Conservation (phyloP, 1,140 invertebrate genomes). For the Nephotettix cincticeps region DNA sequence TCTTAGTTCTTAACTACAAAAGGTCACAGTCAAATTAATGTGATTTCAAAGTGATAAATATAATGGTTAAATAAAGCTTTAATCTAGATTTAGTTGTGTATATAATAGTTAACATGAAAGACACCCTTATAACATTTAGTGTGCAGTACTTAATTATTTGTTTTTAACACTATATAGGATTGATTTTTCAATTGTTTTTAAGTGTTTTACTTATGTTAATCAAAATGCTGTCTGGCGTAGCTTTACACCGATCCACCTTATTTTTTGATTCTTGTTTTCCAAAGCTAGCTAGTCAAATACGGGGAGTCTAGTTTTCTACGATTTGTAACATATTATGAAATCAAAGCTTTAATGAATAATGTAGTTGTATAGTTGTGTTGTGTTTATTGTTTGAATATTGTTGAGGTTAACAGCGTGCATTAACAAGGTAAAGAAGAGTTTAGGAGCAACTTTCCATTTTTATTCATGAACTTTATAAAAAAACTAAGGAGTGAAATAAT, state of each 20-base stretch:
- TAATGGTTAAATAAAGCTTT: conserved; percentile 10
- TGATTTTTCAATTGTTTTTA: no score
- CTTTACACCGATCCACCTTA: not conserved
- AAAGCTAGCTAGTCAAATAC: conserved; percentile 26
- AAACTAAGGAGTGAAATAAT: no score
- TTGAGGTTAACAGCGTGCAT: no score
- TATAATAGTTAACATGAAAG: conserved; percentile 3
- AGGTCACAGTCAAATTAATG: not conserved
- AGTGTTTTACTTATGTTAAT: no score
- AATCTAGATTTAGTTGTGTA: conserved; percentile 17
- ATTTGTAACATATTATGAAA: conserved; percentile 13
- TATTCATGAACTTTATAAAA: no score
- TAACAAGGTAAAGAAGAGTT: no score
- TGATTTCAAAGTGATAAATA: conserved; percentile 11
- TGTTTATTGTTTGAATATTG: no score
- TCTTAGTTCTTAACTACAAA: not conserved
- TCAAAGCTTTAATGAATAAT: conserved; percentile 17
- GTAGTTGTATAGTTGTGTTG: not conserved
- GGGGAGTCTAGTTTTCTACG: not conserved
- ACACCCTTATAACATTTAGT: no score
- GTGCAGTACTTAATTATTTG: no score
- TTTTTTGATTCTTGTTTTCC: not conserved
- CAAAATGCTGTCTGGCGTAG: no score
- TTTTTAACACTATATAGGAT: no score
- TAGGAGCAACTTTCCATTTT: no score